Conservation (phyloP, 2,888 invertebrate genomes). For the Stegana nigrithorax region DNA sequence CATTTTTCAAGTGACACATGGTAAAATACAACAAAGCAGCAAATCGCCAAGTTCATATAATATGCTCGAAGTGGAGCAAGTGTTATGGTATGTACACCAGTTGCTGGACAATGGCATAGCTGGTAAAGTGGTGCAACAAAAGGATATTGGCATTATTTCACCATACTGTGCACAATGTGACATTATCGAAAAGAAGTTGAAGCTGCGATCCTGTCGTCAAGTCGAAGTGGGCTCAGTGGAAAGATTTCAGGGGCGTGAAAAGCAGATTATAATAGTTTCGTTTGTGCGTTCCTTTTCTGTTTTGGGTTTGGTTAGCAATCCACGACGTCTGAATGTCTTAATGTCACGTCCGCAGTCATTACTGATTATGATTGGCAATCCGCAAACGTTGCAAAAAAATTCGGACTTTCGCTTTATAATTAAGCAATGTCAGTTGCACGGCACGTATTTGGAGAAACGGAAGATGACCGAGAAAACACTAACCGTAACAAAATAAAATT, state of each 20-base stretch:
- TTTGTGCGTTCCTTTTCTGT: constrained; percentile 74
- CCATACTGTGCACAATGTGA: constrained; percentile 70
- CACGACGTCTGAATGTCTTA: constrained; percentile 74
- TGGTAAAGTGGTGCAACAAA: constrained; percentile 64
- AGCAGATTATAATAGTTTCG: constrained; percentile 81
- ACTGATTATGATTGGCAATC: constrained; percentile 72
- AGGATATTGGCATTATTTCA: constrained; percentile 73
- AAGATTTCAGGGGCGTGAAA: constrained; percentile 88
- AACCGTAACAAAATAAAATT: too few species aligned
- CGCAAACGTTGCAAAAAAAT: constrained; percentile 61
- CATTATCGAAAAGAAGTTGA: constrained; percentile 49
- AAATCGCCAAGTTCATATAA: constrained; percentile 71
- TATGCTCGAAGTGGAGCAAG: constrained; percentile 71
- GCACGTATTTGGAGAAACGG: constrained; percentile 42
- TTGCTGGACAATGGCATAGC: constrained; percentile 67
- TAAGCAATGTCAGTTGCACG: constrained; percentile 47
- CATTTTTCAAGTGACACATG: constrained; percentile 73
- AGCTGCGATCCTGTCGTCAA: constrained; percentile 41
- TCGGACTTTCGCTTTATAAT: constrained; percentile 53
- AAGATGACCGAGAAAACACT: too few species aligned
- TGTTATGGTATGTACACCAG: constrained; percentile 72
- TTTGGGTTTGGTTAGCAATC: constrained; percentile 58
- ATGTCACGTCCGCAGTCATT: constrained; percentile 74
- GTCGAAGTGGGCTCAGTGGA: constrained; percentile 86
- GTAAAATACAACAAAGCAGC: constrained; percentile 54